Conservation (phyloP, 2,113 vertebrate genomes). For the Archilochus colubris region DNA sequence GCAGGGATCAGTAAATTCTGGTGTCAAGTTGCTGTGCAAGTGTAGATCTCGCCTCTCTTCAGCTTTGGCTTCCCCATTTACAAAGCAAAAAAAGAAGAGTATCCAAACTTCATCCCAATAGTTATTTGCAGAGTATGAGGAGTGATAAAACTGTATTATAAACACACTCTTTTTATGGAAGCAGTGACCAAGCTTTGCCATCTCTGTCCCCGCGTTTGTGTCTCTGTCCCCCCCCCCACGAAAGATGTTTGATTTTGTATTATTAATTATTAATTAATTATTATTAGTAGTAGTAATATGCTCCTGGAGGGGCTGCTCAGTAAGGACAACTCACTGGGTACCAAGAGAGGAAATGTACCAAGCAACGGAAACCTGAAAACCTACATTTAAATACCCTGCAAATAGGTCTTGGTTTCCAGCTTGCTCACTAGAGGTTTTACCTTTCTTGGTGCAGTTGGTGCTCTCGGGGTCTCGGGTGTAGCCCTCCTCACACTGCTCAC, state of each 20-base stretch:
- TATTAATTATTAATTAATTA: no score
- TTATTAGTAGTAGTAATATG: no score
- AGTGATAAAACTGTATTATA: background rate
- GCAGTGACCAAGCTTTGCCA: no score
- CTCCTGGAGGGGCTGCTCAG: background rate
- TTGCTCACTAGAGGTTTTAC: conserved; percentile 66
- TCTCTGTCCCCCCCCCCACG: no score
- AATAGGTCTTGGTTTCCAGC: background rate
- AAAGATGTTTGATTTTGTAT: no score
- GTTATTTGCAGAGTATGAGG: background rate
- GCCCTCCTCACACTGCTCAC: conserved; percentile 84
- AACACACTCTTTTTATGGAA: background rate
- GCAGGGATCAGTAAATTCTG: background rate
- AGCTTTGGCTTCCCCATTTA: background rate
- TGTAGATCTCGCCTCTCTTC: background rate
- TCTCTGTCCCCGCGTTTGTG: no score
- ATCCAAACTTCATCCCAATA: background rate
- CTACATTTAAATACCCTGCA: background rate
- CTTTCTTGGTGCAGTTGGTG: conserved; percentile 84
- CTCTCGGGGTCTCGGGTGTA: conserved; percentile 75
- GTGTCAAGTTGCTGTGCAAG: background rate
- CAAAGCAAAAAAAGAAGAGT: background rate
- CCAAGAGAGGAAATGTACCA: background rate
- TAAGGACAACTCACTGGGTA: background rate
- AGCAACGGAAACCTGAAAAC: background rate